Base-by-base conservation (phyloP, 1,140 invertebrate species). In the Samia ricini region DNA sequence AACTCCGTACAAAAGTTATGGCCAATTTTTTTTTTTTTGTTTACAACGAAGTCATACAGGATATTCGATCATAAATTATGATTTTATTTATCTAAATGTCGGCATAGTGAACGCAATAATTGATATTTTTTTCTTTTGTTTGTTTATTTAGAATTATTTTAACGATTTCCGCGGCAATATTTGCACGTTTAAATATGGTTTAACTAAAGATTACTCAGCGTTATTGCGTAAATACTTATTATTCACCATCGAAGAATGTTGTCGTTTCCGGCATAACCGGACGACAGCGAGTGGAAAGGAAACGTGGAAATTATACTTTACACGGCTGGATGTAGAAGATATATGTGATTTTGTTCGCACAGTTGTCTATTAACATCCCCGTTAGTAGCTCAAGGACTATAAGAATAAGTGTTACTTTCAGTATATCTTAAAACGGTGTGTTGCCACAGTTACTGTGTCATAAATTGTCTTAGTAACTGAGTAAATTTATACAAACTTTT, bases 201-300 rank as follows among this genome's bases (percentile, higher is more conserved):
- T 42, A 42, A 42, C 3, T 42, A 42, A 42, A 15, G 33, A 29
- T 54, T 59, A 60, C 49, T 58, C 56, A 60, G 10, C 7, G 24
- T 58, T 10, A 60, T 71, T 71, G 56, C 64, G 57, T 55, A 71
- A 71, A 60, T 19, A 20, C 23, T 60, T 64, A 64, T 67, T 67
- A 64, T 67, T 71, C 64, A 67, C 42, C 18, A 60, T 60, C 7
- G 15, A 51, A 64, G 69, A 71, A 71, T 71, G 69, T 67, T 51
- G 64, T n/a, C n/a, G n/a, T 60, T 48, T 21, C 42, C 24, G 50
- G 33, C 26, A 12, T 3, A 42, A 42, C 33, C 33, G 33, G 33
- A 42, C n/a, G 33, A 12, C 33, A 42, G 33, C 12, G 33, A 42
- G n/a, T 42, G 12, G 55, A 59, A 61, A 66, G 60, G 64, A 66